These are phyloP conservation scores for Podotricha telesiphe DNA, from an alignment of 2,888 invertebrate species.

Conservation along the genomic window DNA sequence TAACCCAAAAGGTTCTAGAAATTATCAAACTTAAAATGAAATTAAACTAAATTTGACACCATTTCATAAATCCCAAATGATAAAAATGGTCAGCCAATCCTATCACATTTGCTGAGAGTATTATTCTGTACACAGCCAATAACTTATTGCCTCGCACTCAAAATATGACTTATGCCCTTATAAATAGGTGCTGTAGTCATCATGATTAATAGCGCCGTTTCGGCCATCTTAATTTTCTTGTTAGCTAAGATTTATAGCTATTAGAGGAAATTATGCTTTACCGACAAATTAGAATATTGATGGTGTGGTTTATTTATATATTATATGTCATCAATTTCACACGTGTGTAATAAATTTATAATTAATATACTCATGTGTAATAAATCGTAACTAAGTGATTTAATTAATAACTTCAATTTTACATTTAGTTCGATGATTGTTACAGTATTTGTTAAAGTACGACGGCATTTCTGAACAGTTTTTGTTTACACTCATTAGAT, in stretches of 20 bases:
- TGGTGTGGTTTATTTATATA: slow-evolving; percentile 31
- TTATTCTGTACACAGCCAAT: not conserved
- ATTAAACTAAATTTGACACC: not conserved
- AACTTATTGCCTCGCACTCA: slow-evolving; percentile 9
- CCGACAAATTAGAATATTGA: slow-evolving; percentile 47
- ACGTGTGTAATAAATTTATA: slow-evolving; percentile 15
- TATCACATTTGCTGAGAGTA: slow-evolving; percentile 10
- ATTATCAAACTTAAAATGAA: not conserved
- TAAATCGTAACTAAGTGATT: slow-evolving; percentile 1
- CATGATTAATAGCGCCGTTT: slow-evolving; percentile 43
- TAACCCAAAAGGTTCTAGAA: not conserved
- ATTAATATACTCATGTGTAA: not conserved
- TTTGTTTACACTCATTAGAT: no score
- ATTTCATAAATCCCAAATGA: not conserved
- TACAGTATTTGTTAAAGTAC: no score
- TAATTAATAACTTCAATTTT: not conserved
- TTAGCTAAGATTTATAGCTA: slow-evolving; percentile 40
- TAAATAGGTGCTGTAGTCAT: slow-evolving; percentile 28
- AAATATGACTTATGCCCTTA: slow-evolving; percentile 27
- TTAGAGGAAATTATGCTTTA: slow-evolving; percentile 42
- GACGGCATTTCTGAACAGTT: no score
- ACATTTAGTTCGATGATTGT: not conserved
- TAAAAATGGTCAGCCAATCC: not conserved
- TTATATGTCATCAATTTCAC: slow-evolving; percentile 30
- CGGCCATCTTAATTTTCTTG: slow-evolving; percentile 38